Conservation (phyloP, 2,888 invertebrate genomes). For the Salticus scenicus region DNA sequence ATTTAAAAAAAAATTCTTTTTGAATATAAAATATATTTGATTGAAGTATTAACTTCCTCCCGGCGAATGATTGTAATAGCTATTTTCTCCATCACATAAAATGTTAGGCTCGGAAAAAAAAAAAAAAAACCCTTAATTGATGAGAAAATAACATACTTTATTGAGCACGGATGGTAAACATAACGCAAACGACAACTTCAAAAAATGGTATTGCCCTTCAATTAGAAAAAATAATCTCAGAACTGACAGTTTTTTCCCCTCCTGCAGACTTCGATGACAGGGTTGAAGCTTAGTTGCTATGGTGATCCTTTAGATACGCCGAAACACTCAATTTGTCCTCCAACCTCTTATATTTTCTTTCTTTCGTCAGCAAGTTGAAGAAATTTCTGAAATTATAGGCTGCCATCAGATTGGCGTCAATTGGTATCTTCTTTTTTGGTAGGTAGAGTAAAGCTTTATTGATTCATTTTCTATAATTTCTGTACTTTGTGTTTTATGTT, state of each 20-base stretch:
- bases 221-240: background rate
- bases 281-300: constrained; percentile 47
- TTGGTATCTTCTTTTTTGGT: background rate
- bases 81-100: too few species aligned
- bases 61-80: too few species aligned
- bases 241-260: background rate
- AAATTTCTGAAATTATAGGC: constrained; percentile 1
- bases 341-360: background rate
- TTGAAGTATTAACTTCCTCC: too few species aligned
- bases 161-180: constrained; percentile 21
- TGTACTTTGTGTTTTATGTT: too few species aligned
- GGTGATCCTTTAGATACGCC: constrained; percentile 26
- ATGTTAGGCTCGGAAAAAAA: too few species aligned
- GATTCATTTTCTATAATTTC: too few species aligned
- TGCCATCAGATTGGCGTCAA: background rate
- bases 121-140: too few species aligned
- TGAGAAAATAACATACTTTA: constrained; percentile 30
- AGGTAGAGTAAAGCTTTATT: background rate
- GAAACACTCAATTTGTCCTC: constrained; percentile 47
- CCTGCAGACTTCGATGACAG: constrained; percentile 13
- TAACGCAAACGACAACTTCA: background rate
- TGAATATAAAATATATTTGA: too few species aligned
- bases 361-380: background rate
- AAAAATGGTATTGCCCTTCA: background rate
- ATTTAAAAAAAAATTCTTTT: too few species aligned